Conservation (phyloP, 2,888 invertebrate genomes). For the Ectemnius continuus region DNA sequence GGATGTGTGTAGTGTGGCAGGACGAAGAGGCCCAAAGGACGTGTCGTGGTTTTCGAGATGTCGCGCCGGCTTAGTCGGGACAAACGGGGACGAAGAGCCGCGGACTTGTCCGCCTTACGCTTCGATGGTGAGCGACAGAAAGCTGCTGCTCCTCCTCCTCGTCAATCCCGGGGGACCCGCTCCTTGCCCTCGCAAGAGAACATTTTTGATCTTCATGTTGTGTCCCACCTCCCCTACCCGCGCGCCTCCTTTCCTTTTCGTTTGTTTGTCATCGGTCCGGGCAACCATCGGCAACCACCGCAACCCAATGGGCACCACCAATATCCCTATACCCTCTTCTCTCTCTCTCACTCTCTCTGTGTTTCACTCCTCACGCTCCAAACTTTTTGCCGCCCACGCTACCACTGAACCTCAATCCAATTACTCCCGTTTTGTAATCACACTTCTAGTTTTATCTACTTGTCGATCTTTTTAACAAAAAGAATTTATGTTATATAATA, state of each 20-base stretch:
- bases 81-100: slow-evolving; percentile 72
- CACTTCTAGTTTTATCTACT: too few species aligned
- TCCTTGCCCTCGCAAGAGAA: slow-evolving; percentile 15
- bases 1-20: slow-evolving; percentile 36
- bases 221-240: slow-evolving; percentile 16
- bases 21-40: slow-evolving; percentile 54
- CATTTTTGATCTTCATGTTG: slow-evolving; percentile 32
- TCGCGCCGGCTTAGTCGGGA: slow-evolving; percentile 74
- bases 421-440: too few species aligned
- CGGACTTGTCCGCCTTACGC: slow-evolving; percentile 76
- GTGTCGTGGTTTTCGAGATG: slow-evolving; percentile 76
- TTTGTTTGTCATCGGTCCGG: slow-evolving; percentile 12
- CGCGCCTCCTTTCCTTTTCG: slow-evolving; percentile 11
- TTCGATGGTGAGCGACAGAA: slow-evolving; percentile 71
- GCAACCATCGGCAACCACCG: background rate
- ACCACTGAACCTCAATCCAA: too few species aligned
- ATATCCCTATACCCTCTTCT: too few species aligned
- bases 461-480: too few species aligned
- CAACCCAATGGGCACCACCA: too few species aligned
- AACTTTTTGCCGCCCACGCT: too few species aligned
- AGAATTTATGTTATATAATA: too few species aligned
- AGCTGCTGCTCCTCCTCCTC: slow-evolving; percentile 49
- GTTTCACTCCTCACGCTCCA: too few species aligned
- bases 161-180: slow-evolving; percentile 16
- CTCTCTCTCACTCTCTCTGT: too few species aligned